Evolutionary conservation across 2,113 vertebrate genomes (phyloP).

Genomic region (Panthera leo): DNA sequence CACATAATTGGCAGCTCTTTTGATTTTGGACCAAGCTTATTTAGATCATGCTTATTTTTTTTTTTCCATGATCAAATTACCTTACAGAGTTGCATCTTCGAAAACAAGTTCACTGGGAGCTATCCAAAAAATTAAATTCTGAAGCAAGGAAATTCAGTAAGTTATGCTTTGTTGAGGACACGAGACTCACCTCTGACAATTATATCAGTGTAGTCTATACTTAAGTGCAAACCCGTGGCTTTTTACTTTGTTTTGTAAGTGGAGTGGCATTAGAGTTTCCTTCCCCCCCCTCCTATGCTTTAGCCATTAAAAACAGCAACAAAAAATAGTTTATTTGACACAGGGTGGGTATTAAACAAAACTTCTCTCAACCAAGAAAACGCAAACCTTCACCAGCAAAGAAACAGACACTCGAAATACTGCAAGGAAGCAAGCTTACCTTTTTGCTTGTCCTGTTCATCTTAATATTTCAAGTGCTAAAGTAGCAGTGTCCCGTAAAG

Average conservation of each 20-base stretch:
- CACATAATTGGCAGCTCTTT: not conserved
- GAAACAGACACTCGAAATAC: constrained; percentile 53
- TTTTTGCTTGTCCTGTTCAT: constrained; percentile 64
- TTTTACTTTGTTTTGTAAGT: constrained; percentile 61
- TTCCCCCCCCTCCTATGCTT: constrained; percentile 8
- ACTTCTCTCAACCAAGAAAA: constrained; percentile 58
- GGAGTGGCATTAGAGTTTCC: constrained; percentile 53
- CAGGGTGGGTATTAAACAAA: not conserved
- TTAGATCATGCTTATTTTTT: not conserved
- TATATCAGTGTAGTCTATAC: constrained; percentile 65
- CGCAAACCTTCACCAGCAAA: not conserved
- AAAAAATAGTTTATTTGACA: not conserved
- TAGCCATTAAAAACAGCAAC: constrained; percentile 42
- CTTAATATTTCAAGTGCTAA: constrained; percentile 70
- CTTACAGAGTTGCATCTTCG: constrained; percentile 1
- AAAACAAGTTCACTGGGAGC: constrained; percentile 25
- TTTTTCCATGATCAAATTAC: not conserved
- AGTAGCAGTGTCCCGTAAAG: constrained; percentile 52
- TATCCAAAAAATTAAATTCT: constrained; percentile 16
- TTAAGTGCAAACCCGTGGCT: constrained; percentile 66
- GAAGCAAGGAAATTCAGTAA: constrained; percentile 68
- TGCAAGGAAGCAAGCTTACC: constrained; percentile 59
- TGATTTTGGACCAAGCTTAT: not conserved
- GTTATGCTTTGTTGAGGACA: constrained; percentile 63
- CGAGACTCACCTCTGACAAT: constrained; percentile 35